Evolutionary conservation across 2,888 invertebrate species (phyloP).

Genomic region (Microctonus aethiopoides): DNA sequence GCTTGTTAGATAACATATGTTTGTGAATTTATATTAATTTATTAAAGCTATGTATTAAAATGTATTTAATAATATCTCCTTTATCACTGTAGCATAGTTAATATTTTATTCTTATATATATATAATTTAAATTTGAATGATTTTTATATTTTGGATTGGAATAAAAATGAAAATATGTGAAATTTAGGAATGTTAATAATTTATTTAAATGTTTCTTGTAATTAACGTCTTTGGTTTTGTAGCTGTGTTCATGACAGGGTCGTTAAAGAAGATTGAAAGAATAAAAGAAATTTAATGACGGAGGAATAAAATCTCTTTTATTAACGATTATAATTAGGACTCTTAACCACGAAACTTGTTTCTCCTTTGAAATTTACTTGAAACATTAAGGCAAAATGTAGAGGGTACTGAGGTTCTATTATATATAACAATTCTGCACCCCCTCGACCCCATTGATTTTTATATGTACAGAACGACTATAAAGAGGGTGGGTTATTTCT

Average conservation of each 20-base stretch:
- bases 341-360: constrained; percentile 43
- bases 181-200: no score
- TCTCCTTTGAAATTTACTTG: constrained; percentile 16
- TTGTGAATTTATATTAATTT: no score
- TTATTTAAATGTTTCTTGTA: no score
- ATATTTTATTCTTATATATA: no score
- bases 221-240: no score
- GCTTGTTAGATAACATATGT: not conserved
- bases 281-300: not conserved
- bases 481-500: not conserved
- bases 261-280: not conserved
- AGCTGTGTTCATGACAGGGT: not conserved
- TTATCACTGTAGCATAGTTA: no score
- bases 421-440: not conserved
- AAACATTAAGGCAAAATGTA: not conserved
- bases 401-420: not conserved
- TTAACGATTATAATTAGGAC: constrained; percentile 36
- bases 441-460: not conserved
- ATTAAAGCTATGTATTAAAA: no score
- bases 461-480: not conserved
- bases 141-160: no score
- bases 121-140: no score
- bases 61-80: no score
- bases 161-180: no score
- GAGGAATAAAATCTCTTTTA: not conserved